Evolutionary conservation across 2,113 vertebrate genomes (phyloP).

Genomic region (Eleginops maclovinus): DNA sequence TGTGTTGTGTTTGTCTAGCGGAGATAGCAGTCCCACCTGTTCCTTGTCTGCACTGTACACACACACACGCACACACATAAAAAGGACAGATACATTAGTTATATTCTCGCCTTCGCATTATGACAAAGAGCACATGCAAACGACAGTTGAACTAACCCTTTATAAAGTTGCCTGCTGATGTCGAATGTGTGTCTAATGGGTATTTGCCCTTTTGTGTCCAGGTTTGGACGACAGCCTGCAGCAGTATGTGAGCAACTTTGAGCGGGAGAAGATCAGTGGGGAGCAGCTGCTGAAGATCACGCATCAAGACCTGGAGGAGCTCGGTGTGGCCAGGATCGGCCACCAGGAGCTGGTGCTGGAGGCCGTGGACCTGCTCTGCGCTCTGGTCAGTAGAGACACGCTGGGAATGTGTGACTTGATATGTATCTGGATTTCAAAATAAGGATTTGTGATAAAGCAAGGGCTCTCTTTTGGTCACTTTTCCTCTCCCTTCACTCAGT

Average conservation of each 20-base stretch:
- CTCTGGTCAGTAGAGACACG: constrained; percentile 89
- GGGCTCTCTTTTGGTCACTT: background rate
- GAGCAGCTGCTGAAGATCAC: constrained; percentile 96
- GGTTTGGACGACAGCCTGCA: constrained; percentile 96
- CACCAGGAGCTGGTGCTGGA: constrained; percentile 98
- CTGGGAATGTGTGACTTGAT: background rate
- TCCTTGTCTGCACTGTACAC: constrained; percentile 55
- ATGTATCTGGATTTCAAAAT: background rate
- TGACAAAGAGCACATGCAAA: background rate
- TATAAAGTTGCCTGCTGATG: background rate
- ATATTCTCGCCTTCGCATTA: background rate
- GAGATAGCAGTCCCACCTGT: constrained; percentile 77
- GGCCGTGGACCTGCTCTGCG: constrained; percentile 97
- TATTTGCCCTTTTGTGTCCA: constrained; percentile 62
- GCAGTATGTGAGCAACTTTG: constrained; percentile 93
- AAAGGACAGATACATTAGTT: background rate
- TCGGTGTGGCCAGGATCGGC: constrained; percentile 93
- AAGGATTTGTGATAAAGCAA: background rate
- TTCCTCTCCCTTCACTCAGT: background rate
- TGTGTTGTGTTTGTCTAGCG: constrained; percentile 69
- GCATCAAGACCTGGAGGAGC: constrained; percentile 96
- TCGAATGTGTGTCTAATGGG: background rate
- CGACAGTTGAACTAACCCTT: constrained; percentile 11
- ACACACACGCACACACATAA: constrained; percentile 14
- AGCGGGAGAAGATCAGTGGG: constrained; percentile 96